Percentiles rank a stretch among this genome's conserved stretches.
phyloP scores from a whole-genome alignment of 2,113 vertebrate species.

The Cercocebus atys region DNA sequence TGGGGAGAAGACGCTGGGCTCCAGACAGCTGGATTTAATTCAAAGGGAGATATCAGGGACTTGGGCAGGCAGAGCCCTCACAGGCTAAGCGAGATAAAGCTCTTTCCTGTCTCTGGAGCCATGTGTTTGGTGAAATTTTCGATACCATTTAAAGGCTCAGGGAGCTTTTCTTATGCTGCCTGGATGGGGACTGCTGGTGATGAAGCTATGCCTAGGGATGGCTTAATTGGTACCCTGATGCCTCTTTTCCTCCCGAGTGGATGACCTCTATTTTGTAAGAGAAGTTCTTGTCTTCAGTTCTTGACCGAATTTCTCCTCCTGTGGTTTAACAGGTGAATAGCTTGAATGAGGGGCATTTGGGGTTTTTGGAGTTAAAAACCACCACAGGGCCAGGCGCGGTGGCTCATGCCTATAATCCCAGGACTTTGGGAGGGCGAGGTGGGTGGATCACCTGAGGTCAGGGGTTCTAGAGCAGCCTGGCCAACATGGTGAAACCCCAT shows the following conservation, averaged over 20 bases:
- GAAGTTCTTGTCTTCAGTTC: not conserved
- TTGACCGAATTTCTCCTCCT: not conserved
- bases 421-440: too few relatives aligned
- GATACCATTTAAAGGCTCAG: not conserved
- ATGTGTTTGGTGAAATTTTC: not conserved
- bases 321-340: not conserved
- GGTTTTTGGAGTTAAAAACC: not conserved
- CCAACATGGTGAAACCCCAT: too few relatives aligned
- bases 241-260: not conserved
- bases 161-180: not conserved
- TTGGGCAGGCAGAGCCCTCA: not conserved
- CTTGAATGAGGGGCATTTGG: not conserved
- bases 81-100: not conserved
- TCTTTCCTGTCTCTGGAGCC: constrained; percentile 6
- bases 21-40: constrained; percentile 46
- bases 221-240: not conserved
- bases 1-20: not conserved
- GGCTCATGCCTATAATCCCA: too few relatives aligned
- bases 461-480: too few relatives aligned
- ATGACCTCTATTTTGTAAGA: not conserved
- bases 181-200: not conserved
- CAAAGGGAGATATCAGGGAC: not conserved
- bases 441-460: too few relatives aligned
- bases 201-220: not conserved
- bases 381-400: rapidly evolving